Base-by-base conservation (phyloP, 1,140 invertebrate species). In the Neuroterus valhalla region DNA sequence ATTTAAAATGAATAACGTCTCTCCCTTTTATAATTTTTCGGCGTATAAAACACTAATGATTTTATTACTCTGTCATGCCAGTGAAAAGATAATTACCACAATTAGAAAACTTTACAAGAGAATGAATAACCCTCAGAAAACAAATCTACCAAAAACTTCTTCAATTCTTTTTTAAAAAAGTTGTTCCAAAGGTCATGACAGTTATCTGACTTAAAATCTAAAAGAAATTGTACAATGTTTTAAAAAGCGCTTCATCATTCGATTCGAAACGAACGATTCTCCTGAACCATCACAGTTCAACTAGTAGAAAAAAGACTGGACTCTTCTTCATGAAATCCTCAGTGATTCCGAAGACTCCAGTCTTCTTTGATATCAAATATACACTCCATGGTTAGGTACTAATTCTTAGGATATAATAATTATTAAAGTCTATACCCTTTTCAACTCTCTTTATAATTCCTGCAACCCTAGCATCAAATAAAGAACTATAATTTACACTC, bases 391-490 rank as follows among this genome's bases (percentile, higher is more conserved):
- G 12, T 14, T 62, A 31, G 23, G 14, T 62, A 15, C 26, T 62
- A 62, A 62, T 12, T 62, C 55, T 62, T 62, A 62, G 55, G 31
- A 26, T 3, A 38, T 62, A 38, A 62, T n/a, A 31, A 62, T 62
- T 62, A 62, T 48, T 48, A 31, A 68, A 43, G 21, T 68, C 66
- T 68, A 44, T 17, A 68, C 43, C 66, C 66, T 44, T 62, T 26
- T 38, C 55, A 23, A 62, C 14, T 62, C 31, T 38, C 8, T 62
- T 62, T 55, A 19, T 50, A 10, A 62, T 38, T 62, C 55, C 55
- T 62, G 55, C 26, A 62, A 62, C 55, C 55, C 55, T 62, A 62
- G 21, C 55, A 26, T 14, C 23, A 62, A n/a, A 62, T 31, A 62
- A 31, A 62, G 55, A 62, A 62, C 14, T 23, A 62, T 62, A 62